Percentiles rank a stretch among this genome's conserved stretches.
These are phyloP conservation scores for Cherax quadricarinatus DNA, from an alignment of 1,140 invertebrate species.

Conservation along the genomic window DNA sequence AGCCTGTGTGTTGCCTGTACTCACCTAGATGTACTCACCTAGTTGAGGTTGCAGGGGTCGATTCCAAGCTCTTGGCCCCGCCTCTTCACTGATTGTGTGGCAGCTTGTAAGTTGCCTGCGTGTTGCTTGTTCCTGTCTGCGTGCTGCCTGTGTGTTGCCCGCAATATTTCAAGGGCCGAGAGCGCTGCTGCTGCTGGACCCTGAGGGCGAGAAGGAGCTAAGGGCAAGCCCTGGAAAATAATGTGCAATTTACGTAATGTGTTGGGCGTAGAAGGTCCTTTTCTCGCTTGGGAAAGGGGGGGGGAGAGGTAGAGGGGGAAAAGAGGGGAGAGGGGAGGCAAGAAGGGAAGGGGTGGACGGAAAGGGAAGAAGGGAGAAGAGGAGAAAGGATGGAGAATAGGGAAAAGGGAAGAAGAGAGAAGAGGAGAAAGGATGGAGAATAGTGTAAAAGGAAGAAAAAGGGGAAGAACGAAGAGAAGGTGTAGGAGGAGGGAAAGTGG, in stretches of 20 bases:
- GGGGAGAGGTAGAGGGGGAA: neutral
- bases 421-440: neutral
- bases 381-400: neutral
- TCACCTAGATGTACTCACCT: too few relatives aligned
- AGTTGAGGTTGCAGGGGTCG: too few relatives aligned
- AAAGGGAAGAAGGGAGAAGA: neutral
- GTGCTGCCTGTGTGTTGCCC: neutral
- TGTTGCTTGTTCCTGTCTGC: neutral
- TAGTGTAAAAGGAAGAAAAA: too few relatives aligned
- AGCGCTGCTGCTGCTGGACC: neutral
- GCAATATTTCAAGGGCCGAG: neutral
- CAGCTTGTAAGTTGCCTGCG: neutral
- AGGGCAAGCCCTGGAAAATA: neutral
- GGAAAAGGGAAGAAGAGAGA: neutral
- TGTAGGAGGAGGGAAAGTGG: too few relatives aligned
- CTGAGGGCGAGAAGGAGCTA: neutral
- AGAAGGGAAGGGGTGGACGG: neutral
- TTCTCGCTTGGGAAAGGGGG: neutral
- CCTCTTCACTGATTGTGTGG: too few relatives aligned
- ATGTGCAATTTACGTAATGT: neutral
- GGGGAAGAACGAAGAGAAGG: too few relatives aligned
- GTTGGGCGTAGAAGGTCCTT: neutral
- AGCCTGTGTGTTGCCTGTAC: too few relatives aligned
- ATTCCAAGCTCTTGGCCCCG: too few relatives aligned
- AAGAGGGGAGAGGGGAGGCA: neutral